These are phyloP conservation scores for Melitaea athalia DNA, from an alignment of 2,888 invertebrate species.

Conservation along the genomic window DNA sequence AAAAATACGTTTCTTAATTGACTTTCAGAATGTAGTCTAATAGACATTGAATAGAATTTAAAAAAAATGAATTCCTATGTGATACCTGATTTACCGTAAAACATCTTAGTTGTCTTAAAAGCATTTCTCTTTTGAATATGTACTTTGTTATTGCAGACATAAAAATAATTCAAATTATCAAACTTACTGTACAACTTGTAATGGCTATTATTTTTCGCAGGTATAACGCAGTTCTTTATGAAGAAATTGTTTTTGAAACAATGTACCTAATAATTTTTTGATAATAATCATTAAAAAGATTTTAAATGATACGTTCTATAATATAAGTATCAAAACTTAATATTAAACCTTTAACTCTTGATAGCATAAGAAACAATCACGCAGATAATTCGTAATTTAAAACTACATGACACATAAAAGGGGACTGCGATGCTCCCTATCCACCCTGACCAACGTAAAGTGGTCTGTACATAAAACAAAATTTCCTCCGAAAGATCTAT, in stretches of 20 bases:
- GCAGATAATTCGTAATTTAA: constrained; percentile 41
- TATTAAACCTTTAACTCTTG: constrained; percentile 32
- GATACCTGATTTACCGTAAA: constrained; percentile 24
- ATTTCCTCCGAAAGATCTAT: constrained; percentile 54
- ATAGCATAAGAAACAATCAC: constrained; percentile 38
- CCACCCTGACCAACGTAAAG: constrained; percentile 54
- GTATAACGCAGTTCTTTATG: too few relatives aligned
- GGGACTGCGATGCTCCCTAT: constrained; percentile 57
- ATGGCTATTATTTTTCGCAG: too few relatives aligned
- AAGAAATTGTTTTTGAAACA: too few relatives aligned
- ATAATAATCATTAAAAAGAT: too few relatives aligned
- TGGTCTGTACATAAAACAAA: constrained; percentile 59
- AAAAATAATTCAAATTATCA: not conserved
- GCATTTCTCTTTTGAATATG: not conserved
- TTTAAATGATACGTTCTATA: not conserved
- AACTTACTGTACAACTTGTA: not conserved
- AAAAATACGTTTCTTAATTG: constrained; percentile 56
- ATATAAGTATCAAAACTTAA: not conserved
- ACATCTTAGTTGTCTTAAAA: not conserved
- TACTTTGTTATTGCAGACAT: not conserved
- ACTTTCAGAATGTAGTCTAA: constrained; percentile 52
- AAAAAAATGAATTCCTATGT: constrained; percentile 38
- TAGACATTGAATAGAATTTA: constrained; percentile 43
- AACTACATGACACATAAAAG: constrained; percentile 66
- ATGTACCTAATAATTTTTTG: too few relatives aligned